phyloP scores from a whole-genome alignment of 2,888 invertebrate species.

The Atherix ibis region DNA sequence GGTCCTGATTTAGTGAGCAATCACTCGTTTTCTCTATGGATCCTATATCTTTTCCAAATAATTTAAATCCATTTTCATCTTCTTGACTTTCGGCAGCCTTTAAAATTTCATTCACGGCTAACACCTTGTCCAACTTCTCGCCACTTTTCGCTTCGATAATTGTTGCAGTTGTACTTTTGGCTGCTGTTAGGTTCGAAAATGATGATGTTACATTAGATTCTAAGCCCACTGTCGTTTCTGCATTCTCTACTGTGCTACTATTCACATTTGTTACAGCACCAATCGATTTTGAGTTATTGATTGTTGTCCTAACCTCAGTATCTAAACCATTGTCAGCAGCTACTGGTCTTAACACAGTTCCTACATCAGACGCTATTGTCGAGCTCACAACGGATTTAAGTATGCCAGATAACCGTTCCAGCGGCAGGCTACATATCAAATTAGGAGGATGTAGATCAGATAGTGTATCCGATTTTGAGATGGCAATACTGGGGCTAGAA shows the following conservation, averaged over 20 bases:
- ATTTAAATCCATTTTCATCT: background rate
- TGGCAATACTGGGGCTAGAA: background rate
- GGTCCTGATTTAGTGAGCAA: too few relatives aligned
- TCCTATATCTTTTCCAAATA: background rate
- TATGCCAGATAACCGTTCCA: slow-evolving; percentile 25
- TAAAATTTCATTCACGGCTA: slow-evolving; percentile 3
- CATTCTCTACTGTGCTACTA: background rate
- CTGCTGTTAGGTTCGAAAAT: too few relatives aligned
- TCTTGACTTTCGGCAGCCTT: too few relatives aligned
- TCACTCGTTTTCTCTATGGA: background rate
- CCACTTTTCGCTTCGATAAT: slow-evolving; percentile 1
- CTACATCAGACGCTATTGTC: too few relatives aligned
- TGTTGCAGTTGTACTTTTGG: background rate
- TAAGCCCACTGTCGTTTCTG: too few relatives aligned
- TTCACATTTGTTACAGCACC: background rate
- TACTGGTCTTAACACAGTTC: too few relatives aligned
- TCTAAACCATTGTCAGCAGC: too few relatives aligned
- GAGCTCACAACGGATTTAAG: slow-evolving; percentile 15
- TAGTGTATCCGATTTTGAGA: background rate
- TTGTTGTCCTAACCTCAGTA: background rate
- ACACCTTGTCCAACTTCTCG: slow-evolving; percentile 1
- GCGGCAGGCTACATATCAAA: slow-evolving; percentile 25
- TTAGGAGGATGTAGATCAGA: background rate
- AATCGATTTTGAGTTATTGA: too few relatives aligned
- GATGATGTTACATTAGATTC: too few relatives aligned